phyloP scores from a whole-genome alignment of 2,797 vertebrate genomes.

The Hypotaenidia okinawae region DNA sequence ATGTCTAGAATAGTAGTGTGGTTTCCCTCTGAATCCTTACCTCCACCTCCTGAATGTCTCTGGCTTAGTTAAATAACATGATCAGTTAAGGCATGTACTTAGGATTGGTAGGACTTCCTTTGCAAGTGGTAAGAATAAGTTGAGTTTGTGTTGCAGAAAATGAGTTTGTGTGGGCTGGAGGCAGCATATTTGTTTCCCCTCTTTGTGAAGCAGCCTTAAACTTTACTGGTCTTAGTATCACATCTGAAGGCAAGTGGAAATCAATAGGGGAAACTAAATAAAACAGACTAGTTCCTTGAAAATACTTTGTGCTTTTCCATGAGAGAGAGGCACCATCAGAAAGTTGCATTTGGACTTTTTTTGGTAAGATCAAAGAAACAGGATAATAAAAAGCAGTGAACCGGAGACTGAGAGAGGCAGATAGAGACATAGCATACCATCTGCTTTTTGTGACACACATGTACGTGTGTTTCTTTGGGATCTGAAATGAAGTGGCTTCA shows the following conservation, averaged over 20 bases:
- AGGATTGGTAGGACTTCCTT: background rate
- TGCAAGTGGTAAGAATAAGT: background rate
- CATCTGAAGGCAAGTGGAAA: background rate
- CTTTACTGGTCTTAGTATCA: background rate
- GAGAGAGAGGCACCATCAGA: background rate
- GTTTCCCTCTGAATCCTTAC: background rate
- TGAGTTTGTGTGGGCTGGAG: background rate
- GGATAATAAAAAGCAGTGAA: background rate
- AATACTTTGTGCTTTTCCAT: background rate
- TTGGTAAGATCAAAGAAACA: background rate
- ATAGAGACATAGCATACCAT: background rate
- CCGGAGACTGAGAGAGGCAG: background rate
- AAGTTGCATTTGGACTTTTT: background rate
- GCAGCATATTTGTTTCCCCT: background rate
- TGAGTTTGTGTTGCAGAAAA: background rate
- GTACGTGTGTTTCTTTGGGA: rapidly evolving
- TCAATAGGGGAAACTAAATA: background rate
- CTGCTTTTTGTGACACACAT: background rate
- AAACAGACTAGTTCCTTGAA: background rate
- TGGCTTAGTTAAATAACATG: background rate
- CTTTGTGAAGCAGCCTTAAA: background rate
- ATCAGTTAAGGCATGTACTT: background rate
- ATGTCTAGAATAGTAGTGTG: too few relatives aligned
- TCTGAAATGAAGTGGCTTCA: background rate
- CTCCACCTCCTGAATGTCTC: background rate